These are phyloP conservation scores for Agonopterix subpropinquella DNA, from an alignment of 2,888 invertebrate species.

Conservation along the genomic window DNA sequence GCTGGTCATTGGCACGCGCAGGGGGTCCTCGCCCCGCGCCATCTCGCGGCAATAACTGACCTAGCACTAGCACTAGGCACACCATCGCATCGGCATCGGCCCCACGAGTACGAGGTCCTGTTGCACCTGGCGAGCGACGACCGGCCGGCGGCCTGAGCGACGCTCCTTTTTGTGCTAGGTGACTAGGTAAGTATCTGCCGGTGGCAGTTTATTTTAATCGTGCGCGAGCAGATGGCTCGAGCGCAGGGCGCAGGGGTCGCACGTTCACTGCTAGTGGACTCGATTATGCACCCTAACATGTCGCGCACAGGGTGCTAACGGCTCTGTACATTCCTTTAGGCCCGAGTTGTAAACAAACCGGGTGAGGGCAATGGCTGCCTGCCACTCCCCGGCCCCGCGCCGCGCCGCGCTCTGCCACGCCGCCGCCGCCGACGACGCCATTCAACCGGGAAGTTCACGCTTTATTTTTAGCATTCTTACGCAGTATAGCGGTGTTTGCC, in stretches of 20 bases:
- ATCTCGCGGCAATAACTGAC: slow-evolving; percentile 54
- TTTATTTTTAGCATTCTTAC: slow-evolving; percentile 69
- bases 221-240: slow-evolving; percentile 66
- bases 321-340: slow-evolving; percentile 29
- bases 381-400: slow-evolving; percentile 61
- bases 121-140: slow-evolving; percentile 60
- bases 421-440: slow-evolving; percentile 55
- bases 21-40: slow-evolving; percentile 37
- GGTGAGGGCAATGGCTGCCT: slow-evolving; percentile 71
- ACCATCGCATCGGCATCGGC: slow-evolving; percentile 29
- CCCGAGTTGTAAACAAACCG: slow-evolving; percentile 71
- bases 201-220: slow-evolving; percentile 67
- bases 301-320: slow-evolving; percentile 47
- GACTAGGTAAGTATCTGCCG: slow-evolving; percentile 47
- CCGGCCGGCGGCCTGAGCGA: slow-evolving; percentile 30
- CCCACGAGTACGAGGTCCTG: slow-evolving; percentile 38
- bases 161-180: slow-evolving; percentile 44
- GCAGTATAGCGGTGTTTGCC: slow-evolving; percentile 20
- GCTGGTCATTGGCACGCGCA: slow-evolving; percentile 49
- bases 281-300: slow-evolving; percentile 49
- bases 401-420: slow-evolving; percentile 34
- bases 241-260: slow-evolving; percentile 60
- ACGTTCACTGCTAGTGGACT: slow-evolving; percentile 15
- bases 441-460: slow-evolving; percentile 74
- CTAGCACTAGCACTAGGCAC: slow-evolving; percentile 61